Evolutionary conservation across 2,888 invertebrate genomes (phyloP).

Genomic region (Slavum lentiscoides): DNA sequence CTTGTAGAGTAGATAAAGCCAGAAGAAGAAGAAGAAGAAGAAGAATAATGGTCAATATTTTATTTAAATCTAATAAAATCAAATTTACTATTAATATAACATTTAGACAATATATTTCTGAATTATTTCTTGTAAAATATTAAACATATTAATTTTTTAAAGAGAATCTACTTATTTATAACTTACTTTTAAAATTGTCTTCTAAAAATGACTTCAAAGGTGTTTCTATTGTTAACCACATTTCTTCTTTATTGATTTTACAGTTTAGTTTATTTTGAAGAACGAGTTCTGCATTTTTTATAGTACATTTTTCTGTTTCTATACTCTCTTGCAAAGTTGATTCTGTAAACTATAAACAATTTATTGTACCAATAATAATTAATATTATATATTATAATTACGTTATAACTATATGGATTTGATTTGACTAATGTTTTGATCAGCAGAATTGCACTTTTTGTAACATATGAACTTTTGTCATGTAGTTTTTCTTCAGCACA

Average conservation of each 20-base stretch:
- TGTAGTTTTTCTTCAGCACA: constrained; percentile 72
- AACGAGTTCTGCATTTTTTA: constrained; percentile 5
- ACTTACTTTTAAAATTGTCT: constrained; percentile 5
- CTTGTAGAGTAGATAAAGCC: too few relatives aligned
- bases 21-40: too few relatives aligned
- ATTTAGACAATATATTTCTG: too few relatives aligned
- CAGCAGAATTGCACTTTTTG: constrained; percentile 81
- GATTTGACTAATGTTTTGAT: constrained; percentile 74
- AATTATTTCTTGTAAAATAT: neutral
- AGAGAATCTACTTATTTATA: neutral
- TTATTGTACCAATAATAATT: neutral
- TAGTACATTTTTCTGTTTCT: constrained; percentile 2
- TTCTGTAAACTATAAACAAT: constrained; percentile 38
- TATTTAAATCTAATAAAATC: too few relatives aligned
- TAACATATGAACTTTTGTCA: constrained; percentile 82
- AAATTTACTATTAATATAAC: too few relatives aligned
- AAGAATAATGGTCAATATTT: too few relatives aligned
- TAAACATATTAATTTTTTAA: neutral
- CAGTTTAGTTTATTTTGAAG: neutral
- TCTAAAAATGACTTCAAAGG: constrained; percentile 38
- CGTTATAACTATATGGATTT: constrained; percentile 83
- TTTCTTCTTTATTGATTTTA: constrained; percentile 10
- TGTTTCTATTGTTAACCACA: constrained; percentile 25
- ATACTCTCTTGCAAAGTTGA: neutral
- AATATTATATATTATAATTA: constrained; percentile 57